Percentiles rank a stretch among this genome's conserved stretches.
Conservation (phyloP, 2,797 vertebrate genomes). For the Graptemys geographica region DNA sequence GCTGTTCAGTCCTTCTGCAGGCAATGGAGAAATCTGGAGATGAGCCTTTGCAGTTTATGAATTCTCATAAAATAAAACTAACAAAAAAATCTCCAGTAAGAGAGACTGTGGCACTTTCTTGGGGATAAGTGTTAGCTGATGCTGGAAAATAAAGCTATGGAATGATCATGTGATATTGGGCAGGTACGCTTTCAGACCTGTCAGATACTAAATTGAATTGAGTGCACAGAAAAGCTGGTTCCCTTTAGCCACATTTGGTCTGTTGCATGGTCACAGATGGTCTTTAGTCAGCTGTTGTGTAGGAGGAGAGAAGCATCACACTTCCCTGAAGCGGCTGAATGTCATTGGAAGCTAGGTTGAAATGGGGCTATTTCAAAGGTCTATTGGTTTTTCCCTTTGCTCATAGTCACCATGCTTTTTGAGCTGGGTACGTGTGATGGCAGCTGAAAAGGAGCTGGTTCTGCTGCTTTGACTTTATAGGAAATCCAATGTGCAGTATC, state of each 20-base stretch:
- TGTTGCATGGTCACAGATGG: not conserved
- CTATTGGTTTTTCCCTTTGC: not conserved
- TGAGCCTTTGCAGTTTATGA: not conserved
- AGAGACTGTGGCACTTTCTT: not conserved
- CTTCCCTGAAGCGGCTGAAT: not conserved
- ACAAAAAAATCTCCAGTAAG: not conserved
- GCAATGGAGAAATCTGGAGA: not conserved
- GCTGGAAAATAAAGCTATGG: not conserved
- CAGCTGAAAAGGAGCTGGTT: not conserved
- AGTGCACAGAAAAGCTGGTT: not conserved
- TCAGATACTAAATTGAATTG: not conserved
- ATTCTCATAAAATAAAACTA: not conserved
- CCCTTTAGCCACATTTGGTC: not conserved
- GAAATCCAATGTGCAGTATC: not conserved
- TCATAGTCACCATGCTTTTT: not conserved
- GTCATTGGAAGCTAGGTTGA: not conserved
- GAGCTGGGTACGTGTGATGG: not conserved
- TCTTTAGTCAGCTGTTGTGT: not conserved
- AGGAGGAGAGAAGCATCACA: not conserved
- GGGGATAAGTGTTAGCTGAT: not conserved
- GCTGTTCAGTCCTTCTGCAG: not conserved
- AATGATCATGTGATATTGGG: accelerated
- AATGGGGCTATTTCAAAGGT: not conserved
- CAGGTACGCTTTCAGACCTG: not conserved
- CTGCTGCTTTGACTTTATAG: not conserved